Evolutionary conservation across 2,888 invertebrate species (phyloP), one percentile per base, ranked within the genome.

Genomic region (Petrolisthes manimaculis): DNA sequence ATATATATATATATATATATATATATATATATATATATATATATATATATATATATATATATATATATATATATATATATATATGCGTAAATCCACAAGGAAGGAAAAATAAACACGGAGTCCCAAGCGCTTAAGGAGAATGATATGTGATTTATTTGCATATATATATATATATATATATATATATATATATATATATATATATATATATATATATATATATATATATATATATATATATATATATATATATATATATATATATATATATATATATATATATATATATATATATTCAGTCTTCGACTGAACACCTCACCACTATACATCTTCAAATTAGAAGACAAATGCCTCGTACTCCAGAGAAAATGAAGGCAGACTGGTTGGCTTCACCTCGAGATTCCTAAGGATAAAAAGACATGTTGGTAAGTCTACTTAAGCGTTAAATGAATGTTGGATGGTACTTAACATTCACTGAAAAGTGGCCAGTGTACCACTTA

Each of bases 1-100:
- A 79, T 78, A 79, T 85, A 79, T 78, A 61, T 85, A 56, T 85
- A 56, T 85, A 78, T 85, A 56, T 78, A 85, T 79, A 84, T 77
- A 54, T 77, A 54, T 77, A 77, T 75, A 54, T 77, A 77, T 77
- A 77, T 77, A 77, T 77, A 54, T 77, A 77, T 77, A 77, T 84
- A 54, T 78, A 56, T 79, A 85, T 85, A 85, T 79, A 56, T 55
- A 85, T 78, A 61, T 55, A 78, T 78, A 85, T 55, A 85, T 78
- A 85, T 78, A 85, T 55, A 61, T 56, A 78, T 79, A 78, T 85
- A 85, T 61, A 85, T 21, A 85, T 37, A 85, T 61, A 55, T 24
- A 84, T 51, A 84, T 75, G 75, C 12, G 71, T 51, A 37, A 6
- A 82, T 61, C n/a, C n/a, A n/a, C n/a, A n/a, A n/a, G n/a, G n/a